Conservation (phyloP, 2,113 vertebrate genomes). For the Pedionomus torquatus region DNA sequence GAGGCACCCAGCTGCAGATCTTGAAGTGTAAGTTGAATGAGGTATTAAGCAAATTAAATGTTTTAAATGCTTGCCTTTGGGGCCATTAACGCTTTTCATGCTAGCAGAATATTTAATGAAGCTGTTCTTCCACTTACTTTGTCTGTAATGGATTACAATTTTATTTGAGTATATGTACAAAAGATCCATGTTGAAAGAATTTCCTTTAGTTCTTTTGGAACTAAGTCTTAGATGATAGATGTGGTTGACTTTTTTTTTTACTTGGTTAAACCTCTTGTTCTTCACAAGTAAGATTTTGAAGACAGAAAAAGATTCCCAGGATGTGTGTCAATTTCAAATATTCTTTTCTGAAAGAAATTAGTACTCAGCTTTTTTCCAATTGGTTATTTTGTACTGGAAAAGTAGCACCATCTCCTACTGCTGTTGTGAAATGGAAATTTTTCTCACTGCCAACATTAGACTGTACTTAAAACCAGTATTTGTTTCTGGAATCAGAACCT, state of each 20-base stretch:
- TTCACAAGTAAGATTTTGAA: neutral
- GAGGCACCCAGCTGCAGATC: constrained; percentile 94
- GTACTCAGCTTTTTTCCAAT: neutral
- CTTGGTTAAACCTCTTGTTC: neutral
- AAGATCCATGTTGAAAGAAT: neutral
- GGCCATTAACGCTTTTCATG: neutral
- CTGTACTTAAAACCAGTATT: constrained; percentile 12
- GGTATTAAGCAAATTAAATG: neutral
- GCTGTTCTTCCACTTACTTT: neutral
- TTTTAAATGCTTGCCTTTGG: neutral
- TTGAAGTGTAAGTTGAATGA: constrained; percentile 87
- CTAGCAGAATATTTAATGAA: neutral
- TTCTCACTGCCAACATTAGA: neutral
- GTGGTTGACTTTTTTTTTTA: neutral
- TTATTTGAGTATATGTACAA: neutral
- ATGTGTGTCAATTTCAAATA: neutral
- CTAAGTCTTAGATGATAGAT: neutral
- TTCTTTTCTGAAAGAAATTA: neutral
- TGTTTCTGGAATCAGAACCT: neutral
- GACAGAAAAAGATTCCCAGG: neutral
- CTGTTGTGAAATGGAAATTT: constrained; percentile 35
- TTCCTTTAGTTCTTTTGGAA: neutral
- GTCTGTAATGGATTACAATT: neutral
- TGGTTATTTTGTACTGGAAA: constrained; percentile 14
- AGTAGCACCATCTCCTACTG: neutral